Evolutionary conservation across 2,888 invertebrate genomes (phyloP).

Genomic region (Athrips mouffetella): DNA sequence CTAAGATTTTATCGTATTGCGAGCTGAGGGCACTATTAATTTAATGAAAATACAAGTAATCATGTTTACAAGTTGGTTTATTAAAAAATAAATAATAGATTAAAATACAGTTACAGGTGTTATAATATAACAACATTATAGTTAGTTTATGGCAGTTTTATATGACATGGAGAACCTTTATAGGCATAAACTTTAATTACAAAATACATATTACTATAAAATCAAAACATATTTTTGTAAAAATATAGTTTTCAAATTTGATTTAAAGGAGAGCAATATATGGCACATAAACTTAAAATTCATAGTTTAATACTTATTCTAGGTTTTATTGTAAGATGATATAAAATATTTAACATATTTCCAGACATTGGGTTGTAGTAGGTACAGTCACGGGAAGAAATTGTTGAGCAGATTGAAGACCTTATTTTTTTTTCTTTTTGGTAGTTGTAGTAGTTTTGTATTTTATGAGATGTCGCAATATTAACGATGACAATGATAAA

Average conservation of each 20-base stretch:
- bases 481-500: no score
- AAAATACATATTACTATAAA: constrained; percentile 2
- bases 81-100: constrained; percentile 40
- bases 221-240: background rate
- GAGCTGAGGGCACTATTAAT: no score
- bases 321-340: background rate
- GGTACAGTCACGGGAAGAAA: no score
- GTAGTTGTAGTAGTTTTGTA: no score
- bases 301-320: constrained; percentile 16
- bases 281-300: constrained; percentile 45
- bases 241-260: background rate
- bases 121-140: constrained; percentile 30
- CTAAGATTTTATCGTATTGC: no score
- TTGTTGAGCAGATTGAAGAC: no score
- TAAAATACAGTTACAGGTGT: constrained; percentile 24
- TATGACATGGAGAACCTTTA: no score
- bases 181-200: no score
- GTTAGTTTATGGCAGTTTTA: constrained; percentile 29
- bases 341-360: background rate
- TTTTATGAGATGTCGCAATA: no score
- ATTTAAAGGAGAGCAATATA: constrained; percentile 22
- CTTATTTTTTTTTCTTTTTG: no score
- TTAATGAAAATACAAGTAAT: constrained; percentile 26
- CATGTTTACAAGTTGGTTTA: constrained; percentile 36
- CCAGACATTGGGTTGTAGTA: background rate